Conservation (phyloP, 2,888 invertebrate genomes). For the Dasysyrphus tricinctus region DNA sequence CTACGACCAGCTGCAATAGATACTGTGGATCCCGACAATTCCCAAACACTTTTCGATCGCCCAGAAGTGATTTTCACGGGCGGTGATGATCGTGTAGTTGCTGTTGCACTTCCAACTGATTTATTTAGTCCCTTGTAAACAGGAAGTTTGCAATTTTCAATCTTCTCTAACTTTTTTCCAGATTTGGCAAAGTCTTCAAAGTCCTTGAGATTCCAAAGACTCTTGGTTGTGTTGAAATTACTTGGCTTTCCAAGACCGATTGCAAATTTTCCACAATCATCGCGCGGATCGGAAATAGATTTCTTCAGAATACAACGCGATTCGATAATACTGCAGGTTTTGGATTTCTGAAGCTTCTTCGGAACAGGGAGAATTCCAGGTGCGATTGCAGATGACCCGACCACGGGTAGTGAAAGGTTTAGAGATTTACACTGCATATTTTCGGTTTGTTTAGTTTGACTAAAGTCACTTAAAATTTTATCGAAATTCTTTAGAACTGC, state of each 20-base stretch:
- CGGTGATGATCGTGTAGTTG: constrained; percentile 77
- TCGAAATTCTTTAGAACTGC: constrained; percentile 85
- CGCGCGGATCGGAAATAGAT: constrained; percentile 82
- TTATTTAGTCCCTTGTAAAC: constrained; percentile 81
- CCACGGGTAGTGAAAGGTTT: constrained; percentile 72
- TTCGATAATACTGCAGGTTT: constrained; percentile 89
- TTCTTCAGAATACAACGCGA: constrained; percentile 88
- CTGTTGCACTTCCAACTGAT: constrained; percentile 78
- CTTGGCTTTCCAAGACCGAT: constrained; percentile 76
- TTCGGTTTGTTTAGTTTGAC: constrained; percentile 49
- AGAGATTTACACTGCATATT: constrained; percentile 54
- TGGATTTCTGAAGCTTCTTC: constrained; percentile 86
- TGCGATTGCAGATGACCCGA: constrained; percentile 49
- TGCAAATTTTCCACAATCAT: constrained; percentile 56
- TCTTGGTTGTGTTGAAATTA: constrained; percentile 84
- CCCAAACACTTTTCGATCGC: constrained; percentile 82
- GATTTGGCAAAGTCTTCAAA: constrained; percentile 85
- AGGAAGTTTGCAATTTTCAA: constrained; percentile 83
- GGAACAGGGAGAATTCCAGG: constrained; percentile 41
- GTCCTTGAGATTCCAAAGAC: constrained; percentile 86
- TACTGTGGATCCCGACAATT: constrained; percentile 83
- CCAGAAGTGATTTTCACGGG: constrained; percentile 47
- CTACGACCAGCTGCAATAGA: constrained; percentile 85
- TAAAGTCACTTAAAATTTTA: constrained; percentile 84
- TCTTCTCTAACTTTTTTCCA: constrained; percentile 80